phyloP scores from a whole-genome alignment of 2,113 vertebrate species.

The Istiophorus platypterus region DNA sequence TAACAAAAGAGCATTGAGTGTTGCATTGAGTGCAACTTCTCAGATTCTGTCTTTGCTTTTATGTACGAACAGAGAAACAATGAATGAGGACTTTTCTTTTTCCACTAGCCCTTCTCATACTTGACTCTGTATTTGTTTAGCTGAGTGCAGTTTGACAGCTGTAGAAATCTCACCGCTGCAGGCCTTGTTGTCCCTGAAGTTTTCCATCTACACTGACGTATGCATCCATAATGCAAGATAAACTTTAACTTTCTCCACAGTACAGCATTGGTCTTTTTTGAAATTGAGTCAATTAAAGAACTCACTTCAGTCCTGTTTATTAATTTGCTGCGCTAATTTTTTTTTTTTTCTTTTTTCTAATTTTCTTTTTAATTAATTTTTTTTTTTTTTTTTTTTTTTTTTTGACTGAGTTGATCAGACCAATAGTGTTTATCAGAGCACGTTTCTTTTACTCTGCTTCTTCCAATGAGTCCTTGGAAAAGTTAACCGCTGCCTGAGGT shows the following conservation, averaged over 20 bases:
- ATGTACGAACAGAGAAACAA: not conserved
- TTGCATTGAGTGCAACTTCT: not conserved
- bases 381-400: not conserved
- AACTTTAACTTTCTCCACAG: slow-evolving; percentile 3
- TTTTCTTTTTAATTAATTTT: too few relatives aligned
- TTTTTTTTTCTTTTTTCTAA: not conserved
- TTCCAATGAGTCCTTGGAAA: slow-evolving; percentile 16
- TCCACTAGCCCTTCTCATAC: not conserved
- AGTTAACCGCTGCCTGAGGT: slow-evolving; percentile 22
- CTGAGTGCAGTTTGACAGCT: slow-evolving; percentile 3
- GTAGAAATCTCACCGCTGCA: not conserved
- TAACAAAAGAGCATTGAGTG: not conserved
- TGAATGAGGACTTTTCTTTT: not conserved
- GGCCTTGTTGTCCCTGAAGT: not conserved
- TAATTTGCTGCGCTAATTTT: not conserved
- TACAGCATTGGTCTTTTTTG: not conserved
- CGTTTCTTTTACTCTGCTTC: slow-evolving; percentile 1
- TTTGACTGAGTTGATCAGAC: slow-evolving; percentile 11
- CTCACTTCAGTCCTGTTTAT: slow-evolving; percentile 4
- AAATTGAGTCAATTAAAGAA: slow-evolving; percentile 28
- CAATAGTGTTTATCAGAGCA: slow-evolving; percentile 1
- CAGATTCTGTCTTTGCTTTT: not conserved
- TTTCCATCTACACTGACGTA: slow-evolving; percentile 5
- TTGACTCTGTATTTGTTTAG: slow-evolving; percentile 6
- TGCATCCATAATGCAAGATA: slow-evolving; percentile 24